Conservation (phyloP, 1,140 invertebrate species). For the Aleiodes sp. region DNA sequence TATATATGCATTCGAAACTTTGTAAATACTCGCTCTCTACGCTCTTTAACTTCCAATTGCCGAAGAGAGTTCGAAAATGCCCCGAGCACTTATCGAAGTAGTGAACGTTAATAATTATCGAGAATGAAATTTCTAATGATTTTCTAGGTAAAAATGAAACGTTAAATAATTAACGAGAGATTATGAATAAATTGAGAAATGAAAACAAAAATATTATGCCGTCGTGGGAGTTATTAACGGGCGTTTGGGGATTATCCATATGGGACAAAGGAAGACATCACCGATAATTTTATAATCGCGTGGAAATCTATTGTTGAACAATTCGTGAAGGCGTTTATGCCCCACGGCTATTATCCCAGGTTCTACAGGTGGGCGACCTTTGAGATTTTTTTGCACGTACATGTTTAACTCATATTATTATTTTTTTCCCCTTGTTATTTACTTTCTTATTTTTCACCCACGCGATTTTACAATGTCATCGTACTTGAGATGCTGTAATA, state of each 20-base stretch:
- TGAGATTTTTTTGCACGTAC: not conserved
- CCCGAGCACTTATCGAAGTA: too few relatives aligned
- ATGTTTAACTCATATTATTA: not conserved
- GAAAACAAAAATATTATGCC: not conserved
- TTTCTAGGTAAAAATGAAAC: too few relatives aligned
- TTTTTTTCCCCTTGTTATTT: not conserved
- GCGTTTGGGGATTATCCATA: slow-evolving; percentile 13
- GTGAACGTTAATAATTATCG: too few relatives aligned
- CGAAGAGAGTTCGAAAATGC: too few relatives aligned
- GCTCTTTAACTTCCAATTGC: slow-evolving; percentile 25
- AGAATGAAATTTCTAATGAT: too few relatives aligned
- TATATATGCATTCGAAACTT: not conserved
- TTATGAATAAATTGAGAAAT: not conserved
- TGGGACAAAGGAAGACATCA: slow-evolving; percentile 7
- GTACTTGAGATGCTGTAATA: not conserved
- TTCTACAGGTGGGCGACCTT: slow-evolving; percentile 14
- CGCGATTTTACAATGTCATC: slow-evolving; percentile 1
- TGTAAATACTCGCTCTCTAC: slow-evolving; percentile 1
- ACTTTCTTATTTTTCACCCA: slow-evolving; percentile 11
- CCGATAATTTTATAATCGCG: not conserved
- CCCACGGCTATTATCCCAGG: not conserved
- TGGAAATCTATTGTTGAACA: slow-evolving; percentile 22
- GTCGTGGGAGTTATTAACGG: not conserved
- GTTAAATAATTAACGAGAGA: not conserved
- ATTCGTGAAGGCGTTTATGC: slow-evolving; percentile 28